Evolutionary conservation across 1,140 invertebrate species (phyloP).

Genomic region (Brachionus asplanchnoidis): DNA sequence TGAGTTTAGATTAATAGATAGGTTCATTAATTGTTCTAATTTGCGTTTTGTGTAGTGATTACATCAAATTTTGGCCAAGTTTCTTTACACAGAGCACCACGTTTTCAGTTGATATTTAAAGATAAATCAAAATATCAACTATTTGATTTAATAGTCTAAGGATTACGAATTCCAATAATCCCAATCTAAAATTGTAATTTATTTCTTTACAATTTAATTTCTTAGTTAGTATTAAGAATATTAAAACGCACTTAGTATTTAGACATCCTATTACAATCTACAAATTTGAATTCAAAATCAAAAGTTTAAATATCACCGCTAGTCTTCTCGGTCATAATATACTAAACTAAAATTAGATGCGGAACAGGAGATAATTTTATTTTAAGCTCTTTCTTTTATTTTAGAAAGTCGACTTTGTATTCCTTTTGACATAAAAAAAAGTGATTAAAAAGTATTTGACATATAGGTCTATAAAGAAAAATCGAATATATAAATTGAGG

Average conservation of each 20-base stretch:
- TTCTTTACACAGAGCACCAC: not conserved
- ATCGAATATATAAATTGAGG: conserved; percentile 1
- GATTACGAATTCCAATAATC: conserved; percentile 28
- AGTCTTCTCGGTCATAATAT: not conserved
- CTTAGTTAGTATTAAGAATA: conserved; percentile 14
- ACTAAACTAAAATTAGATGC: not conserved
- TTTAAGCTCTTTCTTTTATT: conserved; percentile 8
- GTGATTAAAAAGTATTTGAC: conserved; percentile 26
- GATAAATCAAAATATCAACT: not conserved
- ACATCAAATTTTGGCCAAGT: conserved; percentile 23
- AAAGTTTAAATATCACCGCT: conserved; percentile 11
- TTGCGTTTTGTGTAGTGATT: not conserved
- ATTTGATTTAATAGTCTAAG: not conserved
- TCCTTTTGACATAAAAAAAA: conserved; percentile 8
- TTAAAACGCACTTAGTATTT: conserved; percentile 25
- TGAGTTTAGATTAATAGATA: conserved; percentile 27
- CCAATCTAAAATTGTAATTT: not conserved
- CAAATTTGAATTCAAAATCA: not conserved
- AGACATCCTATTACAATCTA: not conserved
- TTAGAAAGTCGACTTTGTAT: not conserved
- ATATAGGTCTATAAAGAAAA: not conserved
- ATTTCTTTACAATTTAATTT: conserved; percentile 25
- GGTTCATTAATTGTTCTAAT: not conserved
- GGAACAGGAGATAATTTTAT: conserved; percentile 15
- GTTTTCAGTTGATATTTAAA: not conserved